Conservation (phyloP, 2,797 vertebrate genomes). For the Sphenodon punctatus region DNA sequence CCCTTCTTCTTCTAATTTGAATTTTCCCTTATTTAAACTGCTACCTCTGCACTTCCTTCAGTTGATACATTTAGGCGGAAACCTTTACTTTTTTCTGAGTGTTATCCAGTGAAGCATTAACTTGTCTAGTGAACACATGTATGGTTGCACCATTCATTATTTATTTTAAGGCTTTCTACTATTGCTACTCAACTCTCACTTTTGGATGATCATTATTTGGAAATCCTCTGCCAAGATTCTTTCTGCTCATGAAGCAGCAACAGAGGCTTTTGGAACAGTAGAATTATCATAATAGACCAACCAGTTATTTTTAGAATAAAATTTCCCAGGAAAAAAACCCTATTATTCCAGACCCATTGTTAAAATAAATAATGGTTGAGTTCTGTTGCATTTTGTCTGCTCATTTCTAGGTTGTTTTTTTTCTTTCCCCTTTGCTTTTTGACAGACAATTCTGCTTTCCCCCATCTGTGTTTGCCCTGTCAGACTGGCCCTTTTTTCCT, state of each 20-base stretch:
- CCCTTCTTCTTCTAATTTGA: not conserved
- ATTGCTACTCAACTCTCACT: constrained; percentile 6
- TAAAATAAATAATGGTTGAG: not conserved
- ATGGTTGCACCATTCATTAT: not conserved
- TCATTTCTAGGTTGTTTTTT: not conserved
- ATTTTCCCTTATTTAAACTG: not conserved
- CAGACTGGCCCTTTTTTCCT: constrained; percentile 15
- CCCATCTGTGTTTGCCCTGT: constrained; percentile 38
- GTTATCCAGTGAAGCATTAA: not conserved
- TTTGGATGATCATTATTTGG: not conserved
- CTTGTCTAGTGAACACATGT: not conserved
- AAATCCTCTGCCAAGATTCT: not conserved
- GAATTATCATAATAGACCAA: not conserved
- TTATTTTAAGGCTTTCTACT: constrained; percentile 17
- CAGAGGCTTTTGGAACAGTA: not conserved
- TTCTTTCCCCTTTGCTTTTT: not conserved
- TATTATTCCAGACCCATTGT: not conserved
- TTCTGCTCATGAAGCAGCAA: not conserved
- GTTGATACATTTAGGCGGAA: not conserved
- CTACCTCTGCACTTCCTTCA: not conserved
- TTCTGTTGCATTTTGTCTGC: not conserved
- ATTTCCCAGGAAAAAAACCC: not conserved
- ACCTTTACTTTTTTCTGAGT: not conserved
- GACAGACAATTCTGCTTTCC: constrained; percentile 31
- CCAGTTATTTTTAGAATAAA: constrained; percentile 1